Evolutionary conservation across 1,140 invertebrate species (phyloP).

Genomic region (Pseudomyrmex cubaensis): DNA sequence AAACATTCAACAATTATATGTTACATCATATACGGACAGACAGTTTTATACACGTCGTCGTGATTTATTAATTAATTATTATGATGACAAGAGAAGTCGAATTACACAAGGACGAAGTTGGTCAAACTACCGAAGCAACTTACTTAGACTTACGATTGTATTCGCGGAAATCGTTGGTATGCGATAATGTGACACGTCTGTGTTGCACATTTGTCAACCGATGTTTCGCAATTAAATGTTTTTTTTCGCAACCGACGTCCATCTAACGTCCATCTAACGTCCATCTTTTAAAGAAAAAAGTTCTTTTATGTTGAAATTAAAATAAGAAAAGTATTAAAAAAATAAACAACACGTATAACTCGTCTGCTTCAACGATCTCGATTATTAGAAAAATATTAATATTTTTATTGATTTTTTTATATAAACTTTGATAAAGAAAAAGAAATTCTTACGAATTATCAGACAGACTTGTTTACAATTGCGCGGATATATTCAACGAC

Average conservation of each 20-base stretch:
- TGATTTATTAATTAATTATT: not conserved
- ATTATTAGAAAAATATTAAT: too few relatives aligned
- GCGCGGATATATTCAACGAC: constrained; percentile 6
- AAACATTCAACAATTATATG: not conserved
- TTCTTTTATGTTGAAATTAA: not conserved
- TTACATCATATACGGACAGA: not conserved
- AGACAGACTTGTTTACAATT: constrained; percentile 5
- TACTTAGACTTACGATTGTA: constrained; percentile 19
- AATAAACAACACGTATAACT: not conserved
- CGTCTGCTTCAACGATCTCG: not conserved
- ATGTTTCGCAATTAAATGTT: constrained; percentile 16
- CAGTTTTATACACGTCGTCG: too few relatives aligned
- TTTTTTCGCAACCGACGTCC: constrained; percentile 39
- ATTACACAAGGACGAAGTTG: not conserved
- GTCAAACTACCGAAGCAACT: constrained; percentile 28
- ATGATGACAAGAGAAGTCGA: not conserved
- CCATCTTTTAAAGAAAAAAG: too few relatives aligned
- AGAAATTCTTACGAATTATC: not conserved
- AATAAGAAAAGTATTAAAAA: too few relatives aligned
- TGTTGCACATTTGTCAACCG: constrained; percentile 31
- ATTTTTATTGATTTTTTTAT: not conserved
- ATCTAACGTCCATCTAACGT: not conserved
- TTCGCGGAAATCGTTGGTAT: constrained; percentile 27
- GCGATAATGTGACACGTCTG: constrained; percentile 18
- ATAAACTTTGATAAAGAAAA: not conserved